Evolutionary conservation across 2,113 vertebrate genomes (phyloP), one percentile per base, ranked within the genome.

Genomic region (Etheostoma spectabile): DNA sequence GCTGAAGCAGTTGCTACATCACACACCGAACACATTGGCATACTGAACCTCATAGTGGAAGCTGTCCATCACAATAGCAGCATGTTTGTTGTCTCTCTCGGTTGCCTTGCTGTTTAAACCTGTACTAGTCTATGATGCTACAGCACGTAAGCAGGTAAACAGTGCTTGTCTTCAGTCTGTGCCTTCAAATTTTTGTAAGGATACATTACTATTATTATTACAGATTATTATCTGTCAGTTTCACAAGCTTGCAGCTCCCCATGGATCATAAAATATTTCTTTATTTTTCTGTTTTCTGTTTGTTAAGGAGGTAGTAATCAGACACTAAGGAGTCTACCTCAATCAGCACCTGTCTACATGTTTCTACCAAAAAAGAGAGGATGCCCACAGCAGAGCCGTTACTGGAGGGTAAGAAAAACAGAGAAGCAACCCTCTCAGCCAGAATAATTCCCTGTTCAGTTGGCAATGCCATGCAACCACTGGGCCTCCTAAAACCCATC

Each of bases 31-130:
- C 91, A 92, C 85, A 79, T 72, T 86, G 93, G 91, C 89, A 91
- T 75, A 86, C 83, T 88, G 85, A 91, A 90, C 82, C 89, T 92
- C 86, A 88, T 90, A 86, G 90, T 78, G 74, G 87, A 93, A 74
- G 84, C 85, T 93, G 92, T 92, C 93, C 89, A 89, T 93, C 93
- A 93, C 83, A 88, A 87, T 85, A 92, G 89, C 79, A 86, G 82
- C 86, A 76, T 75, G 82, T 88, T 91, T 92, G 88, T 92, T 90
- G 89, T 93, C 88, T 91, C 83, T 90, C 79, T 93, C 90, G 79
- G 82, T 83, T 88, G 78, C 84, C 77, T 85, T 15, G 64, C 87
- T 86, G 87, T 93, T 87, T 85, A 80, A 87, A 87, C 63, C 75
- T 77, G 67, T 79, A 27, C 80, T 86, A 59, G 79, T 84, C 79